Evolutionary conservation across 2,888 invertebrate species (phyloP), one percentile per base, ranked within the genome.

Genomic region (Nasonovia ribisnigri): DNA sequence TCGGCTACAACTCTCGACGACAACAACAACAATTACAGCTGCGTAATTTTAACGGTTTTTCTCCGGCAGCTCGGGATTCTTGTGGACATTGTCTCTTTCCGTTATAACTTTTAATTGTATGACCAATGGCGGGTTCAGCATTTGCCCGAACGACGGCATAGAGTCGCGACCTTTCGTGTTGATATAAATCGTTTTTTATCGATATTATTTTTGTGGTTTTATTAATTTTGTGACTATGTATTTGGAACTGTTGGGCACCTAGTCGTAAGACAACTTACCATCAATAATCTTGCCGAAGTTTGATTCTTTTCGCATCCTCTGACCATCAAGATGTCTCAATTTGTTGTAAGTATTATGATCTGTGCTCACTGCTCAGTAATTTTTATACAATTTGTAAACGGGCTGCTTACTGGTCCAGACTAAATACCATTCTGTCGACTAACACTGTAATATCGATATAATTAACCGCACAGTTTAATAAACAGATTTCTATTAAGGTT

Each of bases 321-420:
- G n/a, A 13, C 43, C 11, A n/a, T 91, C 54, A n/a, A 43, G 11
- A 91, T 91, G 91, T 84, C 91, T 4, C 36, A 57, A n/a, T 91
- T 91, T 42, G 84, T 91, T n/a, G 91, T 91, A 43, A 91, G 91
- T 91, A 86, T 91, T 57, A 20, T 20, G 36, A 48, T 87, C 16
- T 87, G 20, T 24, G 20, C 36, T 77, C 20, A 77, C 8, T 24
- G 20, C 36, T 77, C 20, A 77, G 8, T 77, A 36, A 67, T 16
- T 60, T n/a, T 16, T 51, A 51, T 16, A 51, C 3, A 11, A 5
- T 24, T 57, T 57, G 57, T 57, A 26, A 26, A 8, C 26, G 8
- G 26, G 10, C 54, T 26, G 54, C 54, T 26, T 57, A 57, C 26
- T 26, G 57, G 57, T 57, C 8, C 57, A 57, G 57, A 26, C 26